phyloP scores from a whole-genome alignment of 2,797 vertebrate genomes.

The Hippopotamyrus pictus region DNA sequence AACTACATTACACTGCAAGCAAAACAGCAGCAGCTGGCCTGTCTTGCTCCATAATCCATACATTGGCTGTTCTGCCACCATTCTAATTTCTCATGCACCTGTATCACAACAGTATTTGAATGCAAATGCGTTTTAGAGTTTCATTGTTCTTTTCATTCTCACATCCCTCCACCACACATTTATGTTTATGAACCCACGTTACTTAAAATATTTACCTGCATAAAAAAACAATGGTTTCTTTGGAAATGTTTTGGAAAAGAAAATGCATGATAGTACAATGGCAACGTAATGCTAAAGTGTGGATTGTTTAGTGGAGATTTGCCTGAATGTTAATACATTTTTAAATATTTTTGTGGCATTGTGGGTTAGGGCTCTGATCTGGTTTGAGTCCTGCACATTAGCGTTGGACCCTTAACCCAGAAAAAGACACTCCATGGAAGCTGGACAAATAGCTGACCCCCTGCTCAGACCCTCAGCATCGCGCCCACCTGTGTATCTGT shows the following conservation, averaged over 20 bases:
- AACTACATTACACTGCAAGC: background rate
- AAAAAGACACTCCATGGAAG: background rate
- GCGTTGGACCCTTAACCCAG: background rate
- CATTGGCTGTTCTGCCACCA: background rate
- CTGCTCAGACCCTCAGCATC: background rate
- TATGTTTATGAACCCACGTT: background rate
- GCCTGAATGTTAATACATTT: background rate
- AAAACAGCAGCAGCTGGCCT: background rate
- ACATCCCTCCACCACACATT: background rate
- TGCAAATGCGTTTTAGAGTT: background rate
- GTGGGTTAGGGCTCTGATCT: background rate
- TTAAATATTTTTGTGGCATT: background rate
- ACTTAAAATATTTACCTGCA: background rate
- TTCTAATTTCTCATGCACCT: background rate
- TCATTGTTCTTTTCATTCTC: background rate
- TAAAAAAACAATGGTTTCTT: background rate
- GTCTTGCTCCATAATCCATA: background rate
- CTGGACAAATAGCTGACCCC: background rate
- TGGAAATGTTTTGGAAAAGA: background rate
- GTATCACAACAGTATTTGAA: background rate
- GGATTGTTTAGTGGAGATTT: background rate
- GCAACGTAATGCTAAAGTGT: background rate
- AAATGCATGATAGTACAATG: background rate
- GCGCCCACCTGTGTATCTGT: background rate
- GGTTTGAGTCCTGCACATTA: background rate